A percentile compares a stretch with the other conserved stretches of the same genome.
phyloP scores from a whole-genome alignment of 2,888 invertebrate genomes.

The Melolontha melolontha region DNA sequence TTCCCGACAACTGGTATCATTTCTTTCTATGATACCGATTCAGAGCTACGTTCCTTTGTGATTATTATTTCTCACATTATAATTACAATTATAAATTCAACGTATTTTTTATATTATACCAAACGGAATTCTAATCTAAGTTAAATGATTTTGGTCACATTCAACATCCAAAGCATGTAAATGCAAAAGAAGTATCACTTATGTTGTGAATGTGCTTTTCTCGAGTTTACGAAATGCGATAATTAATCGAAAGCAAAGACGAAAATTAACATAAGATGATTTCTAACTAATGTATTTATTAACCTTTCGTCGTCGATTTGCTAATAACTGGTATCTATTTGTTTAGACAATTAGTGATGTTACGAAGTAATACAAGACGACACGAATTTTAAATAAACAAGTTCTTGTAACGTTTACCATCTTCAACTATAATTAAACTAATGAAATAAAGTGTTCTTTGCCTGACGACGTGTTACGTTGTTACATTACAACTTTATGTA shows the following conservation, averaged over 20 bases:
- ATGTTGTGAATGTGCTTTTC: conserved; percentile 2
- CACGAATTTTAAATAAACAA: conserved; percentile 28
- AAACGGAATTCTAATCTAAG: neutral
- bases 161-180: neutral
- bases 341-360: conserved; percentile 24
- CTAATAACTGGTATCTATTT: conserved; percentile 29
- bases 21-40: neutral
- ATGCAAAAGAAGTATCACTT: neutral
- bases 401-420: neutral
- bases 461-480: too few relatives aligned
- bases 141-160: conserved; percentile 6
- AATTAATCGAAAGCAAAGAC: conserved; percentile 27
- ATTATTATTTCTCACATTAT: neutral
- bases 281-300: conserved; percentile 10
- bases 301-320: conserved; percentile 22
- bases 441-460: too few relatives aligned
- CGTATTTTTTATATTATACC: conserved; percentile 7
- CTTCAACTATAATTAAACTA: too few relatives aligned
- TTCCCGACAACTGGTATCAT: conserved; percentile 5
- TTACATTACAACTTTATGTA: too few relatives aligned
- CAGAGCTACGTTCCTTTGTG: neutral
- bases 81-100: conserved; percentile 17
- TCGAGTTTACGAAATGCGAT: conserved; percentile 12
- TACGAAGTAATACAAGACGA: conserved; percentile 12
- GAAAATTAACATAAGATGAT: conserved; percentile 17